Conservation (phyloP, 1,140 invertebrate species). For the Dinothrombium tinctorium region DNA sequence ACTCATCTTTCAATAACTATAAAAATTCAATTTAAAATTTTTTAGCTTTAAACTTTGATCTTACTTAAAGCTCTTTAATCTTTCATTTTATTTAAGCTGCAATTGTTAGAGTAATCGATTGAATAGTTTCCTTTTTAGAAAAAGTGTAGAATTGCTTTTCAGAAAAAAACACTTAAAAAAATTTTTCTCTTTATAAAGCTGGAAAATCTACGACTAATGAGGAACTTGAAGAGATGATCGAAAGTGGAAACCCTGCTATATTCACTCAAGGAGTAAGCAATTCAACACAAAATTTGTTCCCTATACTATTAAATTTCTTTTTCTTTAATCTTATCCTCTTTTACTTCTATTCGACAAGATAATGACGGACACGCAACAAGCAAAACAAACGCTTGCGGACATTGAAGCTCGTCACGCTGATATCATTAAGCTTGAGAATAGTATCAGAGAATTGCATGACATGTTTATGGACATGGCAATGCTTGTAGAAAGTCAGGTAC, state of each 20-base stretch:
- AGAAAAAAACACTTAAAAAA: too few relatives aligned
- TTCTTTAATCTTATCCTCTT: not conserved
- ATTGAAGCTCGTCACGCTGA: slow-evolving; percentile 93
- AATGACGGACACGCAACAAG: slow-evolving; percentile 95
- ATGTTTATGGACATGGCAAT: slow-evolving; percentile 99
- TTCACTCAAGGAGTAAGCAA: slow-evolving; percentile 80
- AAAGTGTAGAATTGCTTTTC: too few relatives aligned
- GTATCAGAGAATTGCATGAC: slow-evolving; percentile 89
- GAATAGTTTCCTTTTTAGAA: too few relatives aligned
- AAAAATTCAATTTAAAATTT: too few relatives aligned
- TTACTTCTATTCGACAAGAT: slow-evolving; percentile 36
- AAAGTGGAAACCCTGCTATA: slow-evolving; percentile 86
- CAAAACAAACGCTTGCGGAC: slow-evolving; percentile 88
- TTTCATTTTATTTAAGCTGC: too few relatives aligned
- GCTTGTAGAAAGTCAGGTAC: slow-evolving; percentile 84
- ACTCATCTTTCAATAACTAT: too few relatives aligned
- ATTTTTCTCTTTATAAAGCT: slow-evolving; percentile 30
- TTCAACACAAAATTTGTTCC: slow-evolving; percentile 1
- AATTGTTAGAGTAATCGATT: too few relatives aligned
- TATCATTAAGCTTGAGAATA: slow-evolving; percentile 94
- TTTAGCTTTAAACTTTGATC: too few relatives aligned
- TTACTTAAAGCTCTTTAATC: too few relatives aligned
- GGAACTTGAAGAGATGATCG: slow-evolving; percentile 92
- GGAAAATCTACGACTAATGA: slow-evolving; percentile 85
- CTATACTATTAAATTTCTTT: not conserved